phyloP scores from a whole-genome alignment of 1,140 invertebrate genomes.

The Maniola jurtina region DNA sequence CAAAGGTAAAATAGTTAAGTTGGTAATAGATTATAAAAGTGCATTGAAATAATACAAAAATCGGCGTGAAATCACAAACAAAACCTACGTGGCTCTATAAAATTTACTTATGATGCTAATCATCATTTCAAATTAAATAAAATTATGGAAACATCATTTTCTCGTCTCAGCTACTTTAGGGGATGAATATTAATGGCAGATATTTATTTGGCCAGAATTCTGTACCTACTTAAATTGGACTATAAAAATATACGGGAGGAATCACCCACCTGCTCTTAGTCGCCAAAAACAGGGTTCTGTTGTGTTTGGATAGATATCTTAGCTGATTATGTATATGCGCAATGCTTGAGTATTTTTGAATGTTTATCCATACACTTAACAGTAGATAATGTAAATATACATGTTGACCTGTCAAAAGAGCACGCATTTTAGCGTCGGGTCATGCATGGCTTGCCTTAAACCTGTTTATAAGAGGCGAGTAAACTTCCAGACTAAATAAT shows the following conservation, averaged over 20 bases:
- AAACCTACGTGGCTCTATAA: too few relatives aligned
- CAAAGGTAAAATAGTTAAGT: too few relatives aligned
- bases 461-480: slow-evolving; percentile 1
- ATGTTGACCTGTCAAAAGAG: slow-evolving; percentile 16
- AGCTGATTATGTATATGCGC: slow-evolving; percentile 18
- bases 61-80: too few relatives aligned
- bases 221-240: neutral
- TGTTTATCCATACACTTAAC: slow-evolving; percentile 6
- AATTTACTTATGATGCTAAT: too few relatives aligned
- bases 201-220: too few relatives aligned
- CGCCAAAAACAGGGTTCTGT: slow-evolving; percentile 22
- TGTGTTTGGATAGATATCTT: slow-evolving; percentile 14
- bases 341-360: slow-evolving; percentile 16
- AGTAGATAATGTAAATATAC: slow-evolving; percentile 11
- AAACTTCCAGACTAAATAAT: neutral
- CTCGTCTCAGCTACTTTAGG: too few relatives aligned
- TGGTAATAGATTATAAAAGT: too few relatives aligned
- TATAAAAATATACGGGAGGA: neutral
- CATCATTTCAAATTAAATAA: too few relatives aligned
- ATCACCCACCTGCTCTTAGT: neutral
- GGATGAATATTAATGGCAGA: too few relatives aligned
- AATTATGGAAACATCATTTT: too few relatives aligned
- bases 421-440: slow-evolving; percentile 5
- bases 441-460: slow-evolving; percentile 7
- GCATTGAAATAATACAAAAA: too few relatives aligned